Evolutionary conservation across 2,797 vertebrate species (phyloP).

Genomic region (Sebastolobus alascanus): DNA sequence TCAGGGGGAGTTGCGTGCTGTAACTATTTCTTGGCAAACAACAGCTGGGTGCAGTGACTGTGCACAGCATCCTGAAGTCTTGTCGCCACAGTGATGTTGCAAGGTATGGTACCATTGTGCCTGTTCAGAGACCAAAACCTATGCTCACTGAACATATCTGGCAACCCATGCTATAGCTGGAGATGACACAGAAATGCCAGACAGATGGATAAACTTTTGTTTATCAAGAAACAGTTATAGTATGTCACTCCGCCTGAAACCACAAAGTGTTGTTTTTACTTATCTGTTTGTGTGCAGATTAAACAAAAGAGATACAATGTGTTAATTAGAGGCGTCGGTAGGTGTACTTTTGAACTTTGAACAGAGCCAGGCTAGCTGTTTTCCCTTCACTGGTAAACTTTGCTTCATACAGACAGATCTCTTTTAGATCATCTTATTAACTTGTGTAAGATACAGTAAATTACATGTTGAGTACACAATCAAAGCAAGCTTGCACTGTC

Average conservation of each 20-base stretch:
- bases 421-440: slow-evolving; percentile 5
- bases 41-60: background rate
- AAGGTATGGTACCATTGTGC: background rate
- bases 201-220: background rate
- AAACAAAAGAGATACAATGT: background rate
- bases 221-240: background rate
- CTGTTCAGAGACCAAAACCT: slow-evolving; percentile 18
- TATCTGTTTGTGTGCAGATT: background rate
- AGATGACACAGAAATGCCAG: background rate
- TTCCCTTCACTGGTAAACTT: background rate
- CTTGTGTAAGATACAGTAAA: background rate
- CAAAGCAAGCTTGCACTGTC: background rate
- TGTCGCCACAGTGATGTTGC: background rate
- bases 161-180: background rate
- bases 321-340: background rate
- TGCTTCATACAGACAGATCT: background rate
- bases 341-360: background rate
- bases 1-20: background rate
- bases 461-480: background rate
- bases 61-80: background rate
- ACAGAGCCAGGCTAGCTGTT: background rate
- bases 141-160: slow-evolving; percentile 3
- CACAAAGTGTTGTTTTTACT: background rate
- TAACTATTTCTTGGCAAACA: background rate
- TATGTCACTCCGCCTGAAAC: background rate